Conservation (phyloP, 2,113 vertebrate genomes). For the Xenus cinereus region DNA sequence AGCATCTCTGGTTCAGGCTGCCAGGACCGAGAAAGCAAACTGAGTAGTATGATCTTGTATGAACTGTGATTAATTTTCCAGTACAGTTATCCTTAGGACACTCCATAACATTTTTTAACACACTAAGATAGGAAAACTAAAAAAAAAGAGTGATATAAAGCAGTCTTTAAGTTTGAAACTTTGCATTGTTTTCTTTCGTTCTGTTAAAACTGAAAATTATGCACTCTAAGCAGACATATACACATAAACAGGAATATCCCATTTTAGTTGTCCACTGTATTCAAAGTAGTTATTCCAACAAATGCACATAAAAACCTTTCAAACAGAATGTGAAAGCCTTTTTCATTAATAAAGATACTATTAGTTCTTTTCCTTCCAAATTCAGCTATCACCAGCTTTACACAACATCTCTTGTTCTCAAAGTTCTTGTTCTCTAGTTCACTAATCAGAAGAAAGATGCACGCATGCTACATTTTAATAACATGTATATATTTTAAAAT, state of each 20-base stretch:
- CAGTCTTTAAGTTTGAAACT: background rate
- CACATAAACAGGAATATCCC: background rate
- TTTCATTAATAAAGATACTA: background rate
- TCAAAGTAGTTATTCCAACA: background rate
- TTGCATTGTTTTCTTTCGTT: background rate
- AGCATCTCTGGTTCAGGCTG: constrained; percentile 3
- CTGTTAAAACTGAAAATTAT: background rate
- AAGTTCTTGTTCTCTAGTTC: no score
- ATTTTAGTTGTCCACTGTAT: background rate
- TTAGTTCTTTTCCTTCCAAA: background rate
- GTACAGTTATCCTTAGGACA: background rate
- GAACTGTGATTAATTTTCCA: background rate
- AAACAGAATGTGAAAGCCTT: background rate
- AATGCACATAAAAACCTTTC: background rate
- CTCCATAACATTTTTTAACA: background rate
- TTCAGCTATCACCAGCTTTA: background rate
- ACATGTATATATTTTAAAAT: background rate
- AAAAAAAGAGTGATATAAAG: background rate
- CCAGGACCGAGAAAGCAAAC: background rate
- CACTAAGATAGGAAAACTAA: background rate
- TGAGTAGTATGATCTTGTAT: background rate
- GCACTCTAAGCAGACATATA: background rate
- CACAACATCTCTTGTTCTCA: background rate
- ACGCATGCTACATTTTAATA: background rate
- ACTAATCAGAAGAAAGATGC: background rate